Conservation (phyloP, 2,888 invertebrate genomes). For the Dryobota labecula region DNA sequence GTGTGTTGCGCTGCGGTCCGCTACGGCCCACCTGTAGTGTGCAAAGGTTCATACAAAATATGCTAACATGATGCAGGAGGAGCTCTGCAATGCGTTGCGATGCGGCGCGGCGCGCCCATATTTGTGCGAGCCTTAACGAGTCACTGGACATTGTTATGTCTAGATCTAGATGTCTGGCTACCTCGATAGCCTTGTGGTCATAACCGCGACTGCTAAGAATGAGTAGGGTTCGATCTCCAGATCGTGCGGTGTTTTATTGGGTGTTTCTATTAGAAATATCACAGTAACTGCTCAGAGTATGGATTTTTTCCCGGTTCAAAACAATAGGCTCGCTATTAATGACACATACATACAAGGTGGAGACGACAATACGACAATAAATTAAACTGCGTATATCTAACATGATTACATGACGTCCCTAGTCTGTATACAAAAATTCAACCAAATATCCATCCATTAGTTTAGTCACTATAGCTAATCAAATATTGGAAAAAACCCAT, state of each 20-base stretch:
- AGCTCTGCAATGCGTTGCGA: not conserved
- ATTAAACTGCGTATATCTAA: too few relatives aligned
- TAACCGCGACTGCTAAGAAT: not conserved
- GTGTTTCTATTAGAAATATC: not conserved
- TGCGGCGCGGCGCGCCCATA: not conserved
- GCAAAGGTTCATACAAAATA: not conserved
- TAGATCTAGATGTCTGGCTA: not conserved
- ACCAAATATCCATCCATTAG: too few relatives aligned
- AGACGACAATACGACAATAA: too few relatives aligned
- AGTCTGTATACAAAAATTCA: too few relatives aligned
- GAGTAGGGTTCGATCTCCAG: not conserved
- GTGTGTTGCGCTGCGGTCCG: not conserved
- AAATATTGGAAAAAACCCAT: too few relatives aligned
- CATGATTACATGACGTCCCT: too few relatives aligned
- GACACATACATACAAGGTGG: too few relatives aligned
- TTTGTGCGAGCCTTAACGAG: not conserved
- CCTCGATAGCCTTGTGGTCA: not conserved
- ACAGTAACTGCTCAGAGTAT: not conserved
- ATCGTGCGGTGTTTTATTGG: not conserved
- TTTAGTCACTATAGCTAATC: too few relatives aligned
- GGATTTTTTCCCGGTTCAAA: not conserved
- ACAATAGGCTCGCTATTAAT: not conserved
- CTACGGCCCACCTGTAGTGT: too few relatives aligned
- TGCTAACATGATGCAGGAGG: not conserved
- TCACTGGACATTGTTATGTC: not conserved